Evolutionary conservation across 1,140 invertebrate species (phyloP).

Genomic region (Stenopsyche tienmushanensis): DNA sequence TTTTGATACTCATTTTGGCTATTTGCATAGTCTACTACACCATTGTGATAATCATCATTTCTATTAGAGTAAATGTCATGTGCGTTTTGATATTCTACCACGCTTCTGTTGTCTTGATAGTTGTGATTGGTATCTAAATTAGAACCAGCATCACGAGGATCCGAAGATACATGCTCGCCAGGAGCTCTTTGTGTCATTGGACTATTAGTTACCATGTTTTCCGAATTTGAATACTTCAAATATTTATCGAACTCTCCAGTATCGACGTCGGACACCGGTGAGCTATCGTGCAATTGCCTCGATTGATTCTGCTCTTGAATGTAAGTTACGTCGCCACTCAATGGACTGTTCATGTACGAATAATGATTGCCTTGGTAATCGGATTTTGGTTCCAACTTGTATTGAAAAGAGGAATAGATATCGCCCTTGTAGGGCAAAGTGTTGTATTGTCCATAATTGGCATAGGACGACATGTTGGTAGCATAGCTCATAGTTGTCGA

Average conservation of each 20-base stretch:
- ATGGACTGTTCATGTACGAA: conserved; percentile 39
- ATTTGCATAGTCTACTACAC: conserved; percentile 27
- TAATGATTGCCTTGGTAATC: conserved; percentile 48
- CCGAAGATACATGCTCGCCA: conserved; percentile 24
- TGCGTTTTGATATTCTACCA: conserved; percentile 43
- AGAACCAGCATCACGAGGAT: conserved; percentile 29
- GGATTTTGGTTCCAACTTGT: conserved; percentile 55
- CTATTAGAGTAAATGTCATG: conserved; percentile 45
- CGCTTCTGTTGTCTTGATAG: conserved; percentile 49
- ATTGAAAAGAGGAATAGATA: conserved; percentile 52
- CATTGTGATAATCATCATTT: conserved; percentile 37
- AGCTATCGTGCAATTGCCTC: conserved; percentile 50
- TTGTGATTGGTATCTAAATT: conserved; percentile 60
- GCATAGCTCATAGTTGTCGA: conserved; percentile 39
- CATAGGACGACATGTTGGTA: conserved; percentile 51
- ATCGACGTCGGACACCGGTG: conserved; percentile 59
- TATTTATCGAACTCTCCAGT: conserved; percentile 67
- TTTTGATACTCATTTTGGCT: conserved; percentile 28
- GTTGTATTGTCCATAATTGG: conserved; percentile 51
- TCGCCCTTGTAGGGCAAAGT: conserved; percentile 55
- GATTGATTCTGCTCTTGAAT: conserved; percentile 53
- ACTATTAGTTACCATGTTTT: conserved; percentile 29
- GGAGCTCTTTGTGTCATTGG: conserved; percentile 19
- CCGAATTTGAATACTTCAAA: conserved; percentile 58
- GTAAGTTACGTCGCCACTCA: conserved; percentile 47